phyloP scores from a whole-genome alignment of 2,797 vertebrate genomes.

The Alosa sapidissima region DNA sequence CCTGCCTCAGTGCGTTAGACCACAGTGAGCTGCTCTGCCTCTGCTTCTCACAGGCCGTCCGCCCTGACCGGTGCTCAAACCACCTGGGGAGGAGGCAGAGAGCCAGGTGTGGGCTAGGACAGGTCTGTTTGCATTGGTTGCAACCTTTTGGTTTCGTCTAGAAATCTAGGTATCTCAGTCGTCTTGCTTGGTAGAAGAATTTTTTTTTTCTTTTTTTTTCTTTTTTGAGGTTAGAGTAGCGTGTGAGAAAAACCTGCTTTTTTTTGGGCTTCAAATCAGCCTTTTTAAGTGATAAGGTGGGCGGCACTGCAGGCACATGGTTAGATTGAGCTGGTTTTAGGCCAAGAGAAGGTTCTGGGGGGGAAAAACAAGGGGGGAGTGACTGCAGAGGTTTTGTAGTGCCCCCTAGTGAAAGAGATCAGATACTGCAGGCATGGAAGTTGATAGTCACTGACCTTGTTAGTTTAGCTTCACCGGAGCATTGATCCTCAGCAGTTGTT shows the following conservation, averaged over 20 bases:
- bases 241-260: not conserved
- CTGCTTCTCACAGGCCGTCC: not conserved
- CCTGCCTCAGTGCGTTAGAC: conserved; percentile 46
- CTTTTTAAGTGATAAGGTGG: not conserved
- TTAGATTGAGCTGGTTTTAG: not conserved
- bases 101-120: conserved; percentile 27
- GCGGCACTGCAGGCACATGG: not conserved
- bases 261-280: not conserved
- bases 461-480: not conserved
- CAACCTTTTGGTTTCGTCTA: not conserved
- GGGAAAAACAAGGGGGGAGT: not conserved
- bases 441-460: not conserved
- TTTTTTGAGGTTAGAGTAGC: not conserved
- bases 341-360: conserved; percentile 9
- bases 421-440: not conserved
- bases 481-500: not conserved
- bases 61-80: conserved; percentile 21
- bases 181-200: not conserved
- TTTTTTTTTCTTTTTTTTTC: not conserved
- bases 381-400: conserved; percentile 6
- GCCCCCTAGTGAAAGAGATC: conserved; percentile 12
- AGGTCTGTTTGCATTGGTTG: conserved; percentile 14
- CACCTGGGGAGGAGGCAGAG: not conserved
- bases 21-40: conserved; percentile 50
- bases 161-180: not conserved